Base-by-base conservation (phyloP, 2,888 invertebrate species). In the Drosophila crucigera region DNA sequence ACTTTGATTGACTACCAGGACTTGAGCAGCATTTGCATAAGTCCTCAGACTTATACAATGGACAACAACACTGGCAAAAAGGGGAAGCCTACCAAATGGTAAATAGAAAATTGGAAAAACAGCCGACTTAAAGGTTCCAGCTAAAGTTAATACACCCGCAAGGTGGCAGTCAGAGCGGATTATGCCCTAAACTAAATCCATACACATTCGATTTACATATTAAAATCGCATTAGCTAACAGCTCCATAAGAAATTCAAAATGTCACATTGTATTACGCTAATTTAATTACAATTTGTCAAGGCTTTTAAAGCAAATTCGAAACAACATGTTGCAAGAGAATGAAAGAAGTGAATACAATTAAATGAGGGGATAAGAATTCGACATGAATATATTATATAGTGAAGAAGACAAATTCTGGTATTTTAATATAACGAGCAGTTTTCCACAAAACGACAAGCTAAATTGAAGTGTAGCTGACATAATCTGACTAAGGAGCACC, bases 11-110 rank as follows among this genome's bases (percentile, higher is more conserved):
- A 79, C 78, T 79, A 52, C 63, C 61, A 75, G 62, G 68, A 76
- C 70, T 73, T 68, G 76, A 73, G 37, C 53, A 49, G 37, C 74
- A 87, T 84, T 84, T 84, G 84, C 84, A 84, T 87, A 84, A 84
- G 83, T 73, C 83, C 62, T 60, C 35, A 47, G 79, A 61, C 72
- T 63, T 64, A 55, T 50, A 79, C 76, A 79, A 62, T 52, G 75
- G 74, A 78, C 78, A 78, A 25, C 47, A 47, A 25, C 47, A 47
- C 16, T 47, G 47, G 47, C 47, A 16, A 39, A 62, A 41, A 25
- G 39, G 50, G 11, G 22, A 37, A 50, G 41, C 35, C 30, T n/a
- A n/a, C 52, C 9, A 30, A 31, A 30, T 3, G 5, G 37, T 28
- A 63, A 59, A 66, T 35, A 55, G 50, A 35, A 70, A 62, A 70